Evolutionary conservation across 2,113 vertebrate species (phyloP), one percentile per base, ranked within the genome.

Genomic region (Naja naja): DNA sequence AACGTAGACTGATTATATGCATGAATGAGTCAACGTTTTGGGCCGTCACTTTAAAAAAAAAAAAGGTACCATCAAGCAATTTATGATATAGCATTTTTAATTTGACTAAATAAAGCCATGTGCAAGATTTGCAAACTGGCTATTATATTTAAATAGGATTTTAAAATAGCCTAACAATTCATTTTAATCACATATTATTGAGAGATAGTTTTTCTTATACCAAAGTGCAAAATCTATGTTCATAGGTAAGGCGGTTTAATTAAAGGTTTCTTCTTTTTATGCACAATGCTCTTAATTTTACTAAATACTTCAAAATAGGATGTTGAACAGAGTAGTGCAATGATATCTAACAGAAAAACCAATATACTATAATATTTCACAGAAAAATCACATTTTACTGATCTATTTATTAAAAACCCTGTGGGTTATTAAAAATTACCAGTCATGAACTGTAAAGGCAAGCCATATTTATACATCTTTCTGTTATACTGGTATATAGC

Each of bases 381-480:
- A 93, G 90, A 91, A 92, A 81, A 69, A 45, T 60, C 47, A 94
- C 56, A 94, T 45, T 94, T 27, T 74, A 94, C 91, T 87, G 43
- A 91, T 93, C 69, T 91, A 93, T 95, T 90, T 87, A 91, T 45
- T 60, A 20, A 3, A 96, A 93, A 12, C 91, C 52, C 64, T 92
- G n/a, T 69, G 88, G 88, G 53, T n/a, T 55, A 45, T 74, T 86
- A 90, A 53, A 88, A 93, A 0, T 1, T 64, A 87, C 0, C 0
- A 96, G 87, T 58, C 89, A 90, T 16, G 22, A 95, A 93, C 87
- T 16, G n/a, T 88, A 93, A 93, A 92, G 64, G 60, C 95, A 94
- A 94, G 94, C 20, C 89, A 92, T 92, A 89, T 92, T 94, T 89
- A 93, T 94, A 93, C 94, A 95, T 90, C 69, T 94, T 93, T 93